phyloP scores from a whole-genome alignment of 64 coral and sea anemone genomes.

The Montipora foliosa region DNA sequence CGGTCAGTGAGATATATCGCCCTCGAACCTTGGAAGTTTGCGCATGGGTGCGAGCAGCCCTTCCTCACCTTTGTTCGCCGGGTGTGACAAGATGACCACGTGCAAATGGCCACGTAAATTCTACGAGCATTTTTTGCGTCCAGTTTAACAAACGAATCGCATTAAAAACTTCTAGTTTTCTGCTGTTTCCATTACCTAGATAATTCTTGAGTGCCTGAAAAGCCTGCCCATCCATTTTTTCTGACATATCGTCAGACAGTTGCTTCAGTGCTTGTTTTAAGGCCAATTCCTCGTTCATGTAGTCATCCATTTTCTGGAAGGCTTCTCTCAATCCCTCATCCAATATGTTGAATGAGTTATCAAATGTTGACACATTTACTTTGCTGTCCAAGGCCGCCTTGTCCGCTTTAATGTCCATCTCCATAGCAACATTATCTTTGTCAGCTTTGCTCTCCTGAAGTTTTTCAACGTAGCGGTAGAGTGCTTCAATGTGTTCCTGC shows the following conservation, averaged over 20 bases:
- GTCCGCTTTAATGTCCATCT: constrained; percentile 96
- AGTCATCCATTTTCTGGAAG: constrained; percentile 98
- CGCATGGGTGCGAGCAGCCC: no score
- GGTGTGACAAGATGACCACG: not conserved
- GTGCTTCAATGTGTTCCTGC: no score
- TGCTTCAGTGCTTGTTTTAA: constrained; percentile 91
- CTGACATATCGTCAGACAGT: constrained; percentile 87
- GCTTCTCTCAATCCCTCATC: constrained; percentile 90
- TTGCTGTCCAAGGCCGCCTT: constrained; percentile 88
- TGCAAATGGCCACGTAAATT: not conserved
- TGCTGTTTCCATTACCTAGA: constrained; percentile 58
- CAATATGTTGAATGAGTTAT: constrained; percentile 87
- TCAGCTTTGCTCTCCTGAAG: no score
- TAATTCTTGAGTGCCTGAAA: constrained; percentile 83
- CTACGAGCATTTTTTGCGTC: constrained; percentile 32
- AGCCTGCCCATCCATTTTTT: constrained; percentile 92
- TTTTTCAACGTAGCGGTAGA: not conserved
- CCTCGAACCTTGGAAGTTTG: no score
- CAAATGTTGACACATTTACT: constrained; percentile 90
- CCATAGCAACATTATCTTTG: not conserved
- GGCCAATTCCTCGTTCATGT: constrained; percentile 97
- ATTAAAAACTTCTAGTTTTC: no score
- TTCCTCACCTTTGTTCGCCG: not conserved
- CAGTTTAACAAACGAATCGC: not conserved
- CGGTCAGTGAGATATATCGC: no score